Base-by-base conservation (phyloP, 2,113 vertebrate species). In the Merops nubicus region DNA sequence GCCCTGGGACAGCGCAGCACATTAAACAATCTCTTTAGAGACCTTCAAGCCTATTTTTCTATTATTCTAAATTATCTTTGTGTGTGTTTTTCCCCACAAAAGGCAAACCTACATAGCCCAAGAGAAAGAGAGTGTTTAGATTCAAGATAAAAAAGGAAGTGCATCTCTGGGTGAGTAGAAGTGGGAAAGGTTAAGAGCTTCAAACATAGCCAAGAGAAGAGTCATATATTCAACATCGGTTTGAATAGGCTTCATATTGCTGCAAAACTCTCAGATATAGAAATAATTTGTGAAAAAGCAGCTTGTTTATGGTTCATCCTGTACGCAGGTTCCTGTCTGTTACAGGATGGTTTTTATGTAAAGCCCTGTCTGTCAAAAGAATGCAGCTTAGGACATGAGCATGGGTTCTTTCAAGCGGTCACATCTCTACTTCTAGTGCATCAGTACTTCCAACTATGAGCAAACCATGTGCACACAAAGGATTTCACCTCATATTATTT, bases 181-280 rank as follows among this genome's bases (percentile, higher is more conserved):
- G 51, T 18, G 13, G 59, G 47, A 93, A 94, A 92, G 79, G 68
- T 81, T 83, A 93, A 79, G 72, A 86, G 80, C 75, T 96, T 93
- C 68, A 93, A 88, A 92, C 67, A 77, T 3, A 81, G 48, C 48
- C n/a, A 67, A 81, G 56, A 53, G 25, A 11, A 73, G 3, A 69
- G 81, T 67, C 40, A 21, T 40, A 63, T 29, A 78, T 84, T 84
- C 60, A 81, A 36, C 51, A 38, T 0, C 38, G 59, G 7, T 47
- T 68, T 91, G 68, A 89, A 40, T 73, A 47, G 15, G 5, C 84
- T 93, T 67, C 68, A 64, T 19, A 38, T 26, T 65, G 68, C 47
- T 59, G 38, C 54, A 65, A 62, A 83, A 81, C 12, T n/a, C 36
- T 77, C 43, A 84, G 45, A n/a, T 72, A 42, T 0, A 91, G 50